Evolutionary conservation across 2,797 vertebrate species (phyloP), one percentile per base, ranked within the genome.

Genomic region (Poecile montanus): DNA sequence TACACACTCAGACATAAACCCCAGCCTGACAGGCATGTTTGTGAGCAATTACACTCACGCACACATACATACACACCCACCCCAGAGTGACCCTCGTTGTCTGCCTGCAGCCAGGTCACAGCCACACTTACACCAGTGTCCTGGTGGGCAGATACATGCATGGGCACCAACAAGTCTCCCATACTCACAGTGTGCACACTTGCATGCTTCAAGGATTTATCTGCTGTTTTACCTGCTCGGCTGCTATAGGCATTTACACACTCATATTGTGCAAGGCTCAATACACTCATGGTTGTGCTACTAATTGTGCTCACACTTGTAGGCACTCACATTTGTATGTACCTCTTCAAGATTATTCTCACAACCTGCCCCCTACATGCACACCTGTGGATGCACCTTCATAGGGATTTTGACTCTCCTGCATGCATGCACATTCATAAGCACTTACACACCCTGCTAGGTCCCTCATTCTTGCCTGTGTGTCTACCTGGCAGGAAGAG

Each of bases 11-110:
- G 61, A 29, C 13, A 5, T 65, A 32, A 16, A 15, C 50, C 71
- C 21, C 15, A 5, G 18, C 34, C 51, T 2, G 0, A 21, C 71
- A 21, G 60, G n/a, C 47, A 10, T 8, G 0, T 29, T 21, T 5
- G 4, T 40, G 56, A 42, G 53, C 22, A 16, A n/a, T 80, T 51
- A 14, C 44, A 53, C 26, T 0, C n/a, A 15, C 57, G 16, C 61
- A 23, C 53, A 7, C n/a, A 11, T 47, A 32, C 74, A 5, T 38
- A 45, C 62, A 9, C 15, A 12, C 10, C 8, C 4, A 3, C 4
- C 5, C 8, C 36, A 18, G 15, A 27, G 56, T 7, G 40, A 76
- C 44, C 60, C 48, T 47, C 6, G 0, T 34, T 30, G 16, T 26
- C 50, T 68, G 47, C 23, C 34, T 27, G 23, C 77, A 29, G 47